Evolutionary conservation across 2,797 vertebrate species (phyloP), one percentile per base, ranked within the genome.

Genomic region (Huso huso): DNA sequence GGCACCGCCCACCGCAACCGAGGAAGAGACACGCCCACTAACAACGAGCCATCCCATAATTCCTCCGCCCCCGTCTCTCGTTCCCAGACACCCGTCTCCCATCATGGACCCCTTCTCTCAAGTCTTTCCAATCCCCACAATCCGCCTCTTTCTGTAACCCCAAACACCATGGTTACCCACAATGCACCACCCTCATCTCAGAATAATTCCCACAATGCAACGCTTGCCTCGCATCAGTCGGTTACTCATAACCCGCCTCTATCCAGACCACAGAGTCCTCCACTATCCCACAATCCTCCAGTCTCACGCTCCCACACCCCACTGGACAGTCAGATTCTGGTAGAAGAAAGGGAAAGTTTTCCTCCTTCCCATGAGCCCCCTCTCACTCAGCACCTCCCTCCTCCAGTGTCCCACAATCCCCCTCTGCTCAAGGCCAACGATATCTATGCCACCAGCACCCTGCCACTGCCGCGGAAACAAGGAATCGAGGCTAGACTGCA

Each of bases 401-500:
- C 79, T 8, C 82, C 84, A 6, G 69, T 72, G 0, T 77, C 81
- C 49, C 76, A 84, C 48, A 86, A 84, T 10, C 79, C 84, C 9
- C 81, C 83, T 75, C 74, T 85, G 57, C 76, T 82, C 69, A 91
- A 83, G 73, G 68, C 79, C 4, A 62, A 77, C 0, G 91, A 93
- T 6, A 72, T 89, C 71, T 87, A 83, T 15, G 77, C 83, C 7
- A 93, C 90, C 8, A 83, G 90, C 5, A 93, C 91, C 1, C 81
- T 93, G 59, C 92, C 91, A 0, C 79, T 93, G 75, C 91, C 91
- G 0, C 85, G 85, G 73, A 88, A 87, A 73, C 90, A 90, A 7
- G 81, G 73, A 65, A 87, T 77, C 12, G 91, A 93, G 55, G 78
- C 86, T 61, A 84, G 86, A 61, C 74, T 84, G 62, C 87, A 85